phyloP scores from a whole-genome alignment of 2,888 invertebrate species.

The Drosophila mayaguana region DNA sequence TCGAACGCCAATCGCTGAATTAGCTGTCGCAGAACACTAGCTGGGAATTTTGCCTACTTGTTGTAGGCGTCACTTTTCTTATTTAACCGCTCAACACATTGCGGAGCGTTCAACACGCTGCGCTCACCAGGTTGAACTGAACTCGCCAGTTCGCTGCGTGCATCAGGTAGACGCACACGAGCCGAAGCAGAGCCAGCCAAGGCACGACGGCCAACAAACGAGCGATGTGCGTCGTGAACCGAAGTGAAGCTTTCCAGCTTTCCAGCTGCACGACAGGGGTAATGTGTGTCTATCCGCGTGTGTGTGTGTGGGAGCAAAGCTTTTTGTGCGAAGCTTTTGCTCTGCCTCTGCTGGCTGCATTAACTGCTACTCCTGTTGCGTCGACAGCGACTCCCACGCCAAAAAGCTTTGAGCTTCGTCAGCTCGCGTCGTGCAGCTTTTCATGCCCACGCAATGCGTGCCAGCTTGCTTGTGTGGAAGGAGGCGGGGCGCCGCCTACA shows the following conservation, averaged over 20 bases:
- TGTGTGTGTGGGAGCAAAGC: constrained; percentile 33
- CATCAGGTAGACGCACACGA: constrained; percentile 77
- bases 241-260: constrained; percentile 42
- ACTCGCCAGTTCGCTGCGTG: constrained; percentile 46
- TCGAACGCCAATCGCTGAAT: constrained; percentile 59
- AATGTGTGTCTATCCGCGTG: constrained; percentile 17
- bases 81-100: constrained; percentile 83
- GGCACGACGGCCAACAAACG: constrained; percentile 11
- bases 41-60: constrained; percentile 72
- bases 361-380: constrained; percentile 66
- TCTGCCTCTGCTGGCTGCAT: constrained; percentile 21
- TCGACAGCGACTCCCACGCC: constrained; percentile 64
- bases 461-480: not conserved
- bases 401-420: constrained; percentile 44
- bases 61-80: constrained; percentile 77
- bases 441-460: constrained; percentile 44
- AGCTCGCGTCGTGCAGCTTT: constrained; percentile 50
- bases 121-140: constrained; percentile 84
- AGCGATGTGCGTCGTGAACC: not conserved
- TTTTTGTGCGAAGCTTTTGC: constrained; percentile 52
- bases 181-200: constrained; percentile 23
- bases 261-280: constrained; percentile 62
- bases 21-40: constrained; percentile 73
- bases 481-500: constrained; percentile 28
- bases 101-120: constrained; percentile 78